These are phyloP conservation scores for Datnioides undecimradiatus DNA, from an alignment of 2,113 vertebrate genomes.

Conservation along the genomic window DNA sequence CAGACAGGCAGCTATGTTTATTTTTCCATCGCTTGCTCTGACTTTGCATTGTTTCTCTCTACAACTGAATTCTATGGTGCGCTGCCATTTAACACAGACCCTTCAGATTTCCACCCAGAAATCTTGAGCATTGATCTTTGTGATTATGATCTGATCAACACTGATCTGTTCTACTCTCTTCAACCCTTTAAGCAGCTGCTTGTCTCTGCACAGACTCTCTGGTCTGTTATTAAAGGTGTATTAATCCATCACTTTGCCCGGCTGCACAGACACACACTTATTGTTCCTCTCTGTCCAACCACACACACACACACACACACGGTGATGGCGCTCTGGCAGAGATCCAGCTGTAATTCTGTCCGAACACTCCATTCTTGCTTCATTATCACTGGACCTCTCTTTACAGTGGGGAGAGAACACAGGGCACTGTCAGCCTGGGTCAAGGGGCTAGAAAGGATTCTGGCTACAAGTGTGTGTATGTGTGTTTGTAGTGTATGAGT, in stretches of 20 bases:
- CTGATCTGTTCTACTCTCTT: constrained; percentile 4
- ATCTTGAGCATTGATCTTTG: constrained; percentile 21
- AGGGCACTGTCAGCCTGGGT: constrained; percentile 21
- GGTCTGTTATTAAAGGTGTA: constrained; percentile 63
- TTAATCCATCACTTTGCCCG: constrained; percentile 52
- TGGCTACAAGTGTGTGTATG: constrained; percentile 9
- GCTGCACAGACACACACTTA: constrained; percentile 48
- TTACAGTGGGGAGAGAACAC: constrained; percentile 39
- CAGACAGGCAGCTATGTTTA: neutral
- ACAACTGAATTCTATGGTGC: neutral
- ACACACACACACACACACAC: constrained; percentile 23
- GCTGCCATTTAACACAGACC: constrained; percentile 5
- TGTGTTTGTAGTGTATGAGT: neutral
- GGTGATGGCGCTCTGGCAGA: constrained; percentile 49
- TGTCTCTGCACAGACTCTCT: constrained; percentile 39
- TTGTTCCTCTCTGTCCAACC: constrained; percentile 39
- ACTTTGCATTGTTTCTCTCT: constrained; percentile 8
- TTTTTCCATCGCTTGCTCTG: constrained; percentile 25
- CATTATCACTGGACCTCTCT: constrained; percentile 58
- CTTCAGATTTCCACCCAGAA: neutral
- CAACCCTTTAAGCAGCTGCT: constrained; percentile 39
- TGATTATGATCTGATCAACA: constrained; percentile 23
- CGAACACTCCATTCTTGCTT: constrained; percentile 52
- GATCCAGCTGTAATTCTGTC: constrained; percentile 63
- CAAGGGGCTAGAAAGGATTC: neutral